A percentile compares a stretch with the other conserved stretches of the same genome.
phyloP scores from a whole-genome alignment of 92 coral and sea anemone species.

The Porites evermanni region DNA sequence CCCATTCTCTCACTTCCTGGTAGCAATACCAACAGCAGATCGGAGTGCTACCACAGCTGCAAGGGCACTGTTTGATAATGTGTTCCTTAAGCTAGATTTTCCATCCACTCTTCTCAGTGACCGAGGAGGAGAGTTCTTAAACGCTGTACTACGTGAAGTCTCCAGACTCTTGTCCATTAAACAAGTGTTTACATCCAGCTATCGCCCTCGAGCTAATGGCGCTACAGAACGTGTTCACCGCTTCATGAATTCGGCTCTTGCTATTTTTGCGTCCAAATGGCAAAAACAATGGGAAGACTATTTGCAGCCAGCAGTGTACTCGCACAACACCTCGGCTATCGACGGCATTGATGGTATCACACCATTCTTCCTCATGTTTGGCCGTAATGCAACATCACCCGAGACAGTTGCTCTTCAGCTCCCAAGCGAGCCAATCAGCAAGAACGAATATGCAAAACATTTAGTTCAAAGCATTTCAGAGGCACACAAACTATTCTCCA shows the following conservation, averaged over 20 bases:
- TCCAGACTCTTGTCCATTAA: slow-evolving; percentile 35
- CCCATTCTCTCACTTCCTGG: slow-evolving; percentile 31
- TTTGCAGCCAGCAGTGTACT: slow-evolving; percentile 23
- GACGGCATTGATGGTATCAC: slow-evolving; percentile 29
- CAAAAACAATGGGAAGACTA: slow-evolving; percentile 28
- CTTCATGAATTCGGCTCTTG: slow-evolving; percentile 40
- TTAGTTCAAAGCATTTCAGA: slow-evolving; percentile 45
- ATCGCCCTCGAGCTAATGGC: slow-evolving; percentile 51
- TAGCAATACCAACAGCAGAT: slow-evolving; percentile 48
- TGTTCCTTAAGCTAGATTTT: slow-evolving; percentile 34
- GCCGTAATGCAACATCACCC: slow-evolving; percentile 3
- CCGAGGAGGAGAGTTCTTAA: slow-evolving; percentile 60
- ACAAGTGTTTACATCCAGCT: slow-evolving; percentile 56
- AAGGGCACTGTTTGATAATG: slow-evolving; percentile 44
- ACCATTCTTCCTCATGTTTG: slow-evolving; percentile 40
- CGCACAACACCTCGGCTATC: slow-evolving; percentile 38
- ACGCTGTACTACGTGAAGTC: slow-evolving; percentile 42
- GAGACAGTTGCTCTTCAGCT: slow-evolving; percentile 44
- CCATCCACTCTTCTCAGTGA: slow-evolving; percentile 52
- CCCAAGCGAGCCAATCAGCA: neutral
- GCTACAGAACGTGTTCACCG: slow-evolving; percentile 60
- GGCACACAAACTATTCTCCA: slow-evolving; percentile 45
- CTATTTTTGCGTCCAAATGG: slow-evolving; percentile 36
- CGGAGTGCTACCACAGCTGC: slow-evolving; percentile 54
- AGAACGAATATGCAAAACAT: slow-evolving; percentile 25